Base-by-base conservation (phyloP, 2,113 vertebrate species). In the Oxyruncus cristatus region DNA sequence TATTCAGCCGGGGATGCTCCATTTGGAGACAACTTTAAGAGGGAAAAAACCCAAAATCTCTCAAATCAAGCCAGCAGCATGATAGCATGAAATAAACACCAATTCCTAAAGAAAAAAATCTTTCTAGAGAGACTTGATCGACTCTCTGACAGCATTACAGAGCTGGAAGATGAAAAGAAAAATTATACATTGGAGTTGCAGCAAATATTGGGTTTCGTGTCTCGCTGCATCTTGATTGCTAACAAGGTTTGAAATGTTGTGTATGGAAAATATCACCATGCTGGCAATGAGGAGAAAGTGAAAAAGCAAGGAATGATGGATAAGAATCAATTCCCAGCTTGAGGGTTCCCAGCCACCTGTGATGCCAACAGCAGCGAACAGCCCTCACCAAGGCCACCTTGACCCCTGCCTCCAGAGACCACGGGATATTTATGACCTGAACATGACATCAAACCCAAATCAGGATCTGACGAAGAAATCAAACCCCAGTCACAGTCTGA, bases 401-500 rank as follows among this genome's bases (percentile, higher is more conserved):
- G 9, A 33, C 13, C 33, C 41, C 39, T 9, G 42, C 42, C 66
- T 8, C 55, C 67, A 14, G 24, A 28, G 8, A 0, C 3, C 32
- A 12, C 0, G 2, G 52, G 6, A 15, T 16, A 22, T 1, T 1
- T 44, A 2, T 0, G 1, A 4, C 1, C 70, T 46, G 44, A 30
- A 17, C 33, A 15, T 10, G 21, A 23, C 8, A 63, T 28, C 39
- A 42, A 21, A 63, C 27, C 39, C 19, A 41, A 16, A 9, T 9
- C 27, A 5, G 4, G 0, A 6, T 6, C 70, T 46, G 37, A 39
- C 32, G 27, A 32, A 7, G 41, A 66, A 20, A 42, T 28, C 39
- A 63, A 42, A 41, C 27, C 39, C 39, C 62, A 32, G 27, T 12
- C 49, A 14, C 6, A 0, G 6, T 5, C 55, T 5, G 14, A 32